Evolutionary conservation across 2,113 vertebrate genomes (phyloP).

Genomic region (Mirza zaza): DNA sequence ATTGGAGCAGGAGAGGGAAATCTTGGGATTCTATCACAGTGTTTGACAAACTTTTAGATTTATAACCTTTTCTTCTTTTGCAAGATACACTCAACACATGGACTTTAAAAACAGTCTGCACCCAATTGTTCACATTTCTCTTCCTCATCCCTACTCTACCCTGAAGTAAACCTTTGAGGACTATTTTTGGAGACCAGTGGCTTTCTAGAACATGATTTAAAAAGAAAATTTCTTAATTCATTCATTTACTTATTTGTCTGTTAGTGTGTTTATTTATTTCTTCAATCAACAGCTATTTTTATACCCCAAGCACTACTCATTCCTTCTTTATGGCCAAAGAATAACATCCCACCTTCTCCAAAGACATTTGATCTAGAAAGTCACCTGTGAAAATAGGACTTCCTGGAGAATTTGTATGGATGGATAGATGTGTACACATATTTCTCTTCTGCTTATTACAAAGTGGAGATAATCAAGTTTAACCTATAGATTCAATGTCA

Average conservation of each 20-base stretch:
- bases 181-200: background rate
- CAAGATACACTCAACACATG: background rate
- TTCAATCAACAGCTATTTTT: background rate
- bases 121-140: accelerated
- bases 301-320: background rate
- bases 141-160: background rate
- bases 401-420: background rate
- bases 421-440: background rate
- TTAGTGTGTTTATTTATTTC: background rate
- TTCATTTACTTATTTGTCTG: background rate
- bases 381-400: background rate
- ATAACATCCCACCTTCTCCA: background rate
- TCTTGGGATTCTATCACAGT: background rate
- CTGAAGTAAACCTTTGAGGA: background rate
- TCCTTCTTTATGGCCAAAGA: background rate
- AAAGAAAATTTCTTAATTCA: background rate
- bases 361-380: background rate
- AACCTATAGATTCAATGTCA: background rate
- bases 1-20: background rate
- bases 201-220: background rate
- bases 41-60: background rate
- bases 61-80: background rate
- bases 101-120: background rate
- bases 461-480: background rate
- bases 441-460: background rate